These are phyloP conservation scores for Scalopus aquaticus DNA, from an alignment of 2,113 vertebrate species.

Conservation along the genomic window DNA sequence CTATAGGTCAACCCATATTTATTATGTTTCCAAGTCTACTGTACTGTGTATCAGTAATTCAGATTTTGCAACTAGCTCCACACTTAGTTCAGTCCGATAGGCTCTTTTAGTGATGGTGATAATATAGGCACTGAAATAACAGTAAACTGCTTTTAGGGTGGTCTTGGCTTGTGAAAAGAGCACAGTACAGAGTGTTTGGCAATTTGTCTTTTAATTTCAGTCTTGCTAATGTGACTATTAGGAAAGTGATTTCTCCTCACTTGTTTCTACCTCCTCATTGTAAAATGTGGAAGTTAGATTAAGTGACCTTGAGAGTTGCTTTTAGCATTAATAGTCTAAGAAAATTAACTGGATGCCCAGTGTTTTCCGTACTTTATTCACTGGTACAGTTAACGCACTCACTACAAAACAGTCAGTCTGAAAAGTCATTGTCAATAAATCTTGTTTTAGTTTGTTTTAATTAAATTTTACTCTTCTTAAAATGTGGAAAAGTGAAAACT, in stretches of 20 bases:
- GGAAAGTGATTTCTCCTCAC: constrained; percentile 4
- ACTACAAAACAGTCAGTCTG: not conserved
- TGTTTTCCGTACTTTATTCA: not conserved
- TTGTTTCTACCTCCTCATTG: not conserved
- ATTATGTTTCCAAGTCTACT: not conserved
- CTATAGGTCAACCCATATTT: not conserved
- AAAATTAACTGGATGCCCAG: not conserved
- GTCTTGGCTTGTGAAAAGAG: constrained; percentile 1
- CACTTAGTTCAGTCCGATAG: not conserved
- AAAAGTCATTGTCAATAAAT: not conserved
- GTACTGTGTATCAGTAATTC: not conserved
- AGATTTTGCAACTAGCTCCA: not conserved
- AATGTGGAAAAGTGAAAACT: constrained; percentile 33
- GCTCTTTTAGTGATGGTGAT: constrained; percentile 56
- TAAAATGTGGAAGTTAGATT: not conserved
- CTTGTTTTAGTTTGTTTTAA: constrained; percentile 37
- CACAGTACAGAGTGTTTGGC: not conserved
- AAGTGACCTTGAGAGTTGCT: not conserved
- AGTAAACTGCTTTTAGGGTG: not conserved
- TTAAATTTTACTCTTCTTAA: constrained; percentile 25
- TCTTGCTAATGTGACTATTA: constrained; percentile 50
- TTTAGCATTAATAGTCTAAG: constrained; percentile 48
- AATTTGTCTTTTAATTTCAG: constrained; percentile 44
- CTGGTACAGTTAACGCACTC: not conserved
- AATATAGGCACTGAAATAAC: constrained; percentile 30